Conservation (phyloP, 2,113 vertebrate genomes). For the Sitta europaea region DNA sequence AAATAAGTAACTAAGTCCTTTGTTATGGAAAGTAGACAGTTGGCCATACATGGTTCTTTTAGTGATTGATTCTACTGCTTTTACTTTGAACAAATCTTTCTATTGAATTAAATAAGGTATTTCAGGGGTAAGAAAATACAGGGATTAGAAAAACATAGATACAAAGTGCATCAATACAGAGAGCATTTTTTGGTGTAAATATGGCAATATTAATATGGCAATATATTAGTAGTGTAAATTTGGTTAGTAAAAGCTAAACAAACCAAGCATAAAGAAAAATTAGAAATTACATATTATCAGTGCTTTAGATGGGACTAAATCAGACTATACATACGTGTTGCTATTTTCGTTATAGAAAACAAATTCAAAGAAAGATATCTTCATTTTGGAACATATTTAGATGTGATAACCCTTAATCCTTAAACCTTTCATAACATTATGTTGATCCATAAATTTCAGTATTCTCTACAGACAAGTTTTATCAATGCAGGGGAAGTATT, state of each 20-base stretch:
- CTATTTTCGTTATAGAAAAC: background rate
- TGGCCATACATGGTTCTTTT: background rate
- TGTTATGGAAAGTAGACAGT: background rate
- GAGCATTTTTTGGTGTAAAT: background rate
- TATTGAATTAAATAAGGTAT: background rate
- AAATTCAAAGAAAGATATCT: background rate
- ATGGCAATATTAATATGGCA: no score
- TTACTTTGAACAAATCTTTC: background rate
- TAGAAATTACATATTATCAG: background rate
- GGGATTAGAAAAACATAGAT: background rate
- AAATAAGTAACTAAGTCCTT: background rate
- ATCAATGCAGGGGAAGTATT: background rate
- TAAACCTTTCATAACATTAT: background rate
- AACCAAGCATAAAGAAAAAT: background rate
- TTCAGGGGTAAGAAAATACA: background rate
- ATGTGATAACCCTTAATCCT: background rate
- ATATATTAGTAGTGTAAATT: no score
- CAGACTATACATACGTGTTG: background rate
- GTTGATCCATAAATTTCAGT: background rate
- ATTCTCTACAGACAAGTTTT: background rate
- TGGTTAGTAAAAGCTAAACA: background rate
- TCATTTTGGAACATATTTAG: background rate
- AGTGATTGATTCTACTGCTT: background rate
- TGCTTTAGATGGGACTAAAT: background rate
- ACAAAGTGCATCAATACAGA: background rate